A percentile compares a stretch with the other conserved stretches of the same genome.
Evolutionary conservation across 2,888 invertebrate genomes (phyloP).

Genomic region (Macrosiphum euphorbiae): DNA sequence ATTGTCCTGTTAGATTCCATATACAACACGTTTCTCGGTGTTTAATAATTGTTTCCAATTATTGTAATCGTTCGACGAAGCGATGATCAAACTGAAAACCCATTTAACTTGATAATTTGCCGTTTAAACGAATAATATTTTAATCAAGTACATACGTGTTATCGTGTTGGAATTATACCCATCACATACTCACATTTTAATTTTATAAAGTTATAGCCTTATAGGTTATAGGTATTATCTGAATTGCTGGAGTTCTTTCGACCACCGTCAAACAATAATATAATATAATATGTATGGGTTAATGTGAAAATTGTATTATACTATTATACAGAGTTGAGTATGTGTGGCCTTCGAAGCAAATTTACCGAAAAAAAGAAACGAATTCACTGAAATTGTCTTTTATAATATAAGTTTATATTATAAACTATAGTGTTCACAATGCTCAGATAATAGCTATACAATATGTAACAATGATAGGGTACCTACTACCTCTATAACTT

Average conservation of each 20-base stretch:
- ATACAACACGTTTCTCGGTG: background rate
- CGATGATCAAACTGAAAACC: background rate
- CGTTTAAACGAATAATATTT: background rate
- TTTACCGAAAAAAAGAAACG: background rate
- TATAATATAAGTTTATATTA: background rate
- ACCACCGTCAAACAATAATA: background rate
- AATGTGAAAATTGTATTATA: background rate
- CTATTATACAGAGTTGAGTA: background rate
- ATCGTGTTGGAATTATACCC: background rate
- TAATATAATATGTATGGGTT: background rate
- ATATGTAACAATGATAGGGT: background rate
- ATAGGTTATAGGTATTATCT: background rate
- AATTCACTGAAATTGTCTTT: background rate
- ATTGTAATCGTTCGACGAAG: background rate
- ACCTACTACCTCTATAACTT: background rate
- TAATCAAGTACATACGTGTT: background rate
- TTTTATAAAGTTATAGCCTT: background rate
- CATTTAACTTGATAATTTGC: background rate
- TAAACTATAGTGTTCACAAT: background rate
- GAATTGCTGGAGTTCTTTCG: background rate
- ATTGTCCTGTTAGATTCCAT: background rate
- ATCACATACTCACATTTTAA: background rate
- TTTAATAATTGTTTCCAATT: slow-evolving; percentile 3
- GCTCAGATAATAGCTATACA: background rate
- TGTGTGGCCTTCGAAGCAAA: background rate